These are phyloP conservation scores for Chrysina gloriosa DNA, from an alignment of 2,888 invertebrate genomes.

Conservation along the genomic window DNA sequence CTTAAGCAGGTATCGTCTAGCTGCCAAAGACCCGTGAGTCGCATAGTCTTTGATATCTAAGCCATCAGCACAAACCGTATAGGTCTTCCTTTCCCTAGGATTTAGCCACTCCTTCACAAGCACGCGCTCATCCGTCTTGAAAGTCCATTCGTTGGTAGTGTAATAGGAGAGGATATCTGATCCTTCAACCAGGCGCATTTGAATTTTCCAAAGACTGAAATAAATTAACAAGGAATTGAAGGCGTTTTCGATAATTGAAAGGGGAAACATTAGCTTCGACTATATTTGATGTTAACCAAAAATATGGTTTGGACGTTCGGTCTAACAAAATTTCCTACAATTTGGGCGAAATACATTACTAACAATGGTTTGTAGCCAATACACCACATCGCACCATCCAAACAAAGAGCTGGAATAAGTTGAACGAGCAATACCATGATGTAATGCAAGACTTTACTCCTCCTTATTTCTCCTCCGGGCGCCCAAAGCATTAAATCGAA, in stretches of 20 bases:
- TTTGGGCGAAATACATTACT: no score
- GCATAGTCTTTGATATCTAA: slow-evolving; percentile 93
- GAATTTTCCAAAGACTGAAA: slow-evolving; percentile 85
- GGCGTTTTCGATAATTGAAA: no score
- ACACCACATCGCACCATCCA: background rate
- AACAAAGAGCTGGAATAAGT: background rate
- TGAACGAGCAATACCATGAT: background rate
- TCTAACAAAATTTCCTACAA: no score
- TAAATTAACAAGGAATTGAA: slow-evolving; percentile 36
- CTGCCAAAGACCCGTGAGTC: slow-evolving; percentile 90
- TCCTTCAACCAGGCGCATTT: slow-evolving; percentile 87
- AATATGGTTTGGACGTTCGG: no score
- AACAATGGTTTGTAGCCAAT: background rate
- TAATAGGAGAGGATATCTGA: slow-evolving; percentile 91
- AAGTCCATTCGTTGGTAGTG: slow-evolving; percentile 92
- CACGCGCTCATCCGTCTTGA: slow-evolving; percentile 85
- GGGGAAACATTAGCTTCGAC: no score
- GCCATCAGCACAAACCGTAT: slow-evolving; percentile 86
- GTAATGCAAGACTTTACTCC: background rate
- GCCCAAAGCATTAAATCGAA: background rate
- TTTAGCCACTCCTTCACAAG: slow-evolving; percentile 74
- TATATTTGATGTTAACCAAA: no score
- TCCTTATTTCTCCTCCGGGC: background rate
- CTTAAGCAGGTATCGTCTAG: slow-evolving; percentile 80
- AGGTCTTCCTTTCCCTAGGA: slow-evolving; percentile 77